phyloP scores from a whole-genome alignment of 2,797 vertebrate genomes.

The Protonibea diacanthus region DNA sequence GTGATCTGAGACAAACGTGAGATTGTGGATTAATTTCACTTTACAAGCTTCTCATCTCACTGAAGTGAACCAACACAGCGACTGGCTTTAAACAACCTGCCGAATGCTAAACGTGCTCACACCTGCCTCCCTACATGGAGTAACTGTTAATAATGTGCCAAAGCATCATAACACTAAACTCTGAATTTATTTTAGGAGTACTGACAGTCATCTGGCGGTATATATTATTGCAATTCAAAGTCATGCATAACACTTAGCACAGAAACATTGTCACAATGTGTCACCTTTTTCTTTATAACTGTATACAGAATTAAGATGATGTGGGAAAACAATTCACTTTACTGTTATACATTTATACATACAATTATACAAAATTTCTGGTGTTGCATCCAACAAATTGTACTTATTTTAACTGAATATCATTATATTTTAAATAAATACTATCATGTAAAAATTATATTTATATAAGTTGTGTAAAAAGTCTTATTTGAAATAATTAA shows the following conservation, averaged over 20 bases:
- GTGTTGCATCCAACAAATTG: conserved; percentile 25
- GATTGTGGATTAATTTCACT: conserved; percentile 31
- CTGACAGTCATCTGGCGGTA: conserved; percentile 11
- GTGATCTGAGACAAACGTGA: conserved; percentile 35
- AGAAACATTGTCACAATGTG: neutral
- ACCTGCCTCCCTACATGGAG: conserved; percentile 1
- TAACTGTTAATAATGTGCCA: conserved; percentile 47
- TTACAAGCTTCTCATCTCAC: conserved; percentile 16
- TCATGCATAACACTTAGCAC: conserved; percentile 49
- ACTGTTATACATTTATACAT: neutral
- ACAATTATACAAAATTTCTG: conserved; percentile 18
- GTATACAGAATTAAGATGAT: conserved; percentile 34
- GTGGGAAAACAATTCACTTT: conserved; percentile 15
- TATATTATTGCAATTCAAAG: conserved; percentile 44
- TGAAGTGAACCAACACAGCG: neutral
- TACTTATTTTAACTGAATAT: conserved; percentile 21
- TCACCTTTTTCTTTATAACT: conserved; percentile 13
- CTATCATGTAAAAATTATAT: conserved; percentile 42
- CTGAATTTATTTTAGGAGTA: conserved; percentile 22
- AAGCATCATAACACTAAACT: conserved; percentile 41
- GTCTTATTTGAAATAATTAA: conserved; percentile 34
- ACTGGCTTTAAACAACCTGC: conserved; percentile 1
- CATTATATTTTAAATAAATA: conserved; percentile 21
- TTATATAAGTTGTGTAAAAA: conserved; percentile 56
- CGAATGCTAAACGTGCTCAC: conserved; percentile 27